Evolutionary conservation across 2,888 invertebrate species (phyloP).

Genomic region (Sialis fuliginosa): DNA sequence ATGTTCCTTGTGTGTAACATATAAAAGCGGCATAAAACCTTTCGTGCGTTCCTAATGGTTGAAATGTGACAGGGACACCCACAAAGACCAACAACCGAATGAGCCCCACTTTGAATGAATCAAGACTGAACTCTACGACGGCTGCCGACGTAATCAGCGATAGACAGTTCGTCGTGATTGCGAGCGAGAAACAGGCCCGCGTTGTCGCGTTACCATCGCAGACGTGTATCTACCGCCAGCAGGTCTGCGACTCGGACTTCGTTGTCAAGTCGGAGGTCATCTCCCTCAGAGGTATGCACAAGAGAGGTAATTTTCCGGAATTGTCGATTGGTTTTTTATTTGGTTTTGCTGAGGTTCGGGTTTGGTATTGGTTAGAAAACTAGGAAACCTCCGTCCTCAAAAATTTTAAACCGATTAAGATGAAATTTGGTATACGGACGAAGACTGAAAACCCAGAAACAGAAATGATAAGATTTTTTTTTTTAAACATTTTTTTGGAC

Average conservation of each 20-base stretch:
- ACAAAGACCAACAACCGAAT: slow-evolving; percentile 52
- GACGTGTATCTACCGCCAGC: slow-evolving; percentile 83
- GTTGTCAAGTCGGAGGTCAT: slow-evolving; percentile 89
- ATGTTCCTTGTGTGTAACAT: too few relatives aligned
- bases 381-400: too few relatives aligned
- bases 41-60: too few relatives aligned
- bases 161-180: slow-evolving; percentile 82
- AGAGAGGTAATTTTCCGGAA: neutral
- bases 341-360: neutral
- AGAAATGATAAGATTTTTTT: too few relatives aligned
- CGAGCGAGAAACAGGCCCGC: slow-evolving; percentile 88
- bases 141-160: slow-evolving; percentile 41
- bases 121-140: slow-evolving; percentile 21
- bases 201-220: slow-evolving; percentile 90
- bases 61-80: slow-evolving; percentile 31
- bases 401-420: too few relatives aligned
- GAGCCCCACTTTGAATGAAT: slow-evolving; percentile 51
- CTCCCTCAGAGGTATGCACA: slow-evolving; percentile 60
- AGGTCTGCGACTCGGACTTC: slow-evolving; percentile 82
- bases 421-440: too few relatives aligned
- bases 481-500: too few relatives aligned
- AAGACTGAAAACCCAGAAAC: too few relatives aligned
- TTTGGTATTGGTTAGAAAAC: too few relatives aligned
- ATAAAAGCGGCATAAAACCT: too few relatives aligned
- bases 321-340: neutral